Base-by-base conservation (phyloP, 2,797 vertebrate species). In the Catharus ustulatus region DNA sequence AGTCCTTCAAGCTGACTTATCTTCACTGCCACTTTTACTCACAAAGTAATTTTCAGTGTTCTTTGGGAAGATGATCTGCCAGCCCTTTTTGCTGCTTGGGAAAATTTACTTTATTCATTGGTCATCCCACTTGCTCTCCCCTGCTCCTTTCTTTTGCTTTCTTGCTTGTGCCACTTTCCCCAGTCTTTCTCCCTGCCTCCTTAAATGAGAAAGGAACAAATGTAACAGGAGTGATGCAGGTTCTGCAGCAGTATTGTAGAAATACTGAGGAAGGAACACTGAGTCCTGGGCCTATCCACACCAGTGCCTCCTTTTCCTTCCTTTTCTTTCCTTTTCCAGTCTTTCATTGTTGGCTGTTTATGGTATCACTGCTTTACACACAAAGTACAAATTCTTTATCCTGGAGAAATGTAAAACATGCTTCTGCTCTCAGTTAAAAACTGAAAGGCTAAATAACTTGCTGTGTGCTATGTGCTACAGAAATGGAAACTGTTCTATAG, bases 1-100 rank as follows among this genome's bases (percentile, higher is more conserved):
- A 87, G 76, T 61, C 30, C 43, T 62, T 87, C 83, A 36, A 57
- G 59, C 59, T 90, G 66, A 54, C 43, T 84, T 94, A 45, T 40
- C 59, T 80, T 62, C 61, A 81, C 54, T 82, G 69, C 61, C 57
- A 19, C 66, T 96, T 95, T 68, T 61, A 42, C 67, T 92, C 9
- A 4, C 92, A 87, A 93, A 93, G 87, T 83, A 63, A 90, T 95
- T 97, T 96, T 95, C 55, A 75, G 40, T 81, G 83, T 96, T 96
- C 58, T 87, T 90, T 86, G 75, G 88, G 49, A 97, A 96, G 84
- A 49, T 58, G 57, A 61, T 93, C 93, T 95, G 69, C 63, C 92
- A 92, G 90, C 80, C 85, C 30, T 91, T 96, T 96, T 93, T 89
- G 87, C 40, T 86, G 46, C 46, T 71, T 71, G 76, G 71, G 71